These are phyloP conservation scores for Plotosus lineatus DNA, from an alignment of 2,113 vertebrate species.

Conservation along the genomic window DNA sequence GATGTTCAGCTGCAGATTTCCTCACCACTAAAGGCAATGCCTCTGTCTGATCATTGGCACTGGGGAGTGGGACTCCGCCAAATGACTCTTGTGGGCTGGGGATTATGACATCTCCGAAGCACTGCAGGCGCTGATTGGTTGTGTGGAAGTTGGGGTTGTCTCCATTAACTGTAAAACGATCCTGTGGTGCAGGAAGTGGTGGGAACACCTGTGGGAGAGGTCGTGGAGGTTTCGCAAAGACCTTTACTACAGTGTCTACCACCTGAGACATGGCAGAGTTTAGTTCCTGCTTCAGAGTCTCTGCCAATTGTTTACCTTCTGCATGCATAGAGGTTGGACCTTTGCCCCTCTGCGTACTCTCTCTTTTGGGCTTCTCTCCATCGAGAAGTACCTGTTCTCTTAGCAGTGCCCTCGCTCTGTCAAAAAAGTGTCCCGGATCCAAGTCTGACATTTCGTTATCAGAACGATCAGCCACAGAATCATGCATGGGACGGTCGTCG, in stretches of 20 bases:
- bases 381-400: conserved; percentile 84
- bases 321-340: conserved; percentile 81
- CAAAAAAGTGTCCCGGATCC: conserved; percentile 90
- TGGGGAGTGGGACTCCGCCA: conserved; percentile 82
- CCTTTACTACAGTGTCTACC: conserved; percentile 97
- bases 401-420: conserved; percentile 87
- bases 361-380: conserved; percentile 83
- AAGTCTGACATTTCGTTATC: conserved; percentile 91
- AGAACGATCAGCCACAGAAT: conserved; percentile 76
- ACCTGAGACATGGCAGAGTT: conserved; percentile 98
- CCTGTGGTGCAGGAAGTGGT: conserved; percentile 88
- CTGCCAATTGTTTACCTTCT: conserved; percentile 93
- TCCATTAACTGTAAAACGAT: conserved; percentile 88
- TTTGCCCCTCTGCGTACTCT: conserved; percentile 80
- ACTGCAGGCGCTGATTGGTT: conserved; percentile 92
- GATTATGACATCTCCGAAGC: conserved; percentile 97
- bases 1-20: conserved; percentile 91
- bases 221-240: conserved; percentile 91
- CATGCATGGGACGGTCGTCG: conserved; percentile 73
- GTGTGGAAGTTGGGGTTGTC: conserved; percentile 97
- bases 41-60: conserved; percentile 92
- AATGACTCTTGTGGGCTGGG: conserved; percentile 92
- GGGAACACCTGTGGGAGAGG: conserved; percentile 95
- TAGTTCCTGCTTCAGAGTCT: conserved; percentile 96
- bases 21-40: conserved; percentile 94